A percentile compares a stretch with the other conserved stretches of the same genome.
Evolutionary conservation across 92 coral and sea anemone species (phyloP).

Genomic region (Palythoa grandiflora): DNA sequence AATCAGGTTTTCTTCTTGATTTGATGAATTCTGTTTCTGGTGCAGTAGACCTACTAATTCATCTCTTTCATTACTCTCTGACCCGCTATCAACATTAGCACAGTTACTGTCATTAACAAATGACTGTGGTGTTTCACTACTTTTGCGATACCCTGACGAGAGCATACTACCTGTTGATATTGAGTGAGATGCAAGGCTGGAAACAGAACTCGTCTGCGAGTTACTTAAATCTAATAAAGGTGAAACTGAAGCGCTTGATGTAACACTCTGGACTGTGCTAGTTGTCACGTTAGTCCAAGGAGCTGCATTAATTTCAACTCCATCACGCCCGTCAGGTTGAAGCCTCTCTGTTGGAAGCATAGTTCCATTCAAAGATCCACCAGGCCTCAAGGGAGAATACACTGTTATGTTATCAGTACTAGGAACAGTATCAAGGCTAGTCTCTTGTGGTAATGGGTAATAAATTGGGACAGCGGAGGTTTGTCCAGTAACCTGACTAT

Average conservation of each 20-base stretch:
- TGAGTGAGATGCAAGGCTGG: not conserved
- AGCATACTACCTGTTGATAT: not conserved
- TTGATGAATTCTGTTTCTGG: not conserved
- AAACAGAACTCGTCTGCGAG: not conserved
- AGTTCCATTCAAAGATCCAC: slow-evolving; percentile 35
- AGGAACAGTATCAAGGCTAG: slow-evolving; percentile 8
- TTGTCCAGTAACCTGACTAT: not conserved
- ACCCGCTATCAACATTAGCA: not conserved
- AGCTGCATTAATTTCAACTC: slow-evolving; percentile 78
- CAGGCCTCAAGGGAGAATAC: not conserved
- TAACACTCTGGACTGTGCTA: slow-evolving; percentile 20
- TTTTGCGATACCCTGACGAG: not conserved
- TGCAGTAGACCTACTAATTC: not conserved
- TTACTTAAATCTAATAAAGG: not conserved
- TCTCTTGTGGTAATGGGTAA: slow-evolving; percentile 12
- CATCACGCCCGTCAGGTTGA: slow-evolving; percentile 98
- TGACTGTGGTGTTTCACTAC: not conserved
- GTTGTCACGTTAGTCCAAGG: slow-evolving; percentile 55
- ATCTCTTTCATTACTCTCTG: not conserved
- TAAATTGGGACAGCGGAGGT: slow-evolving; percentile 9
- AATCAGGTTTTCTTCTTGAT: slow-evolving; percentile 10
- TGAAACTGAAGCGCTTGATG: slow-evolving; percentile 21
- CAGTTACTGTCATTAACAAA: not conserved
- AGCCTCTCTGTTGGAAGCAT: slow-evolving; percentile 91
- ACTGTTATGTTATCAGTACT: not conserved